Evolutionary conservation across 30 jellyfish, hydroid and myxozoan species (phyloP), one percentile per base, ranked within the genome.

Genomic region (Hydractinia symbiolongicarpus): DNA sequence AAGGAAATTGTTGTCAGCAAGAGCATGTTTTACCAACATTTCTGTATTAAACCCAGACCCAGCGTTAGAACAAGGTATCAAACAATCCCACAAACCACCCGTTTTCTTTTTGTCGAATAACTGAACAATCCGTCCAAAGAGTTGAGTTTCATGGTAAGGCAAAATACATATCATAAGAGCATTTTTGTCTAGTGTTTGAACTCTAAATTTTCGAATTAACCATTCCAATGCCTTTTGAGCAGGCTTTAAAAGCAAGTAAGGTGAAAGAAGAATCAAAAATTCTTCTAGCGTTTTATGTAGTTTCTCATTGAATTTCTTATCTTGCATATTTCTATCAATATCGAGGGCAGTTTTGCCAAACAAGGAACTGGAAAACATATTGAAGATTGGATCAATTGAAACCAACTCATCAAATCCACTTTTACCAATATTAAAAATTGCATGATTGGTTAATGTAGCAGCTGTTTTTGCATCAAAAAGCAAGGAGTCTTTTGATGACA

Each of bases 111-210:
- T 44, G 1, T 83, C 76, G 5, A 91, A 49, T 20, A 86, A 76
- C 53, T 79, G 93, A 4, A 91, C 19, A 30, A 91, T 88, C 52
- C 96, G 81, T 8, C 93, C 90, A 81, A 91, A 91, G 5, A 91
- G 74, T 50, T 79, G 81, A 8, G 98, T 91, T 67, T 91, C 96
- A 61, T 91, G 98, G 85, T 85, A 91, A 21, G 98, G 98, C 73
- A 91, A 76, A 57, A 86, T 70, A 58, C 96, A 86, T 13, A 81
- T 61, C 60, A 91, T 79, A 73, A 91, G 66, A 9, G 88, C 85
- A 83, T 91, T 89, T 9, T 51, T 61, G 56, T 91, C 87, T 77
- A 78, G 79, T 30, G 71, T 86, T 11, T 86, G 88, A 20, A 91
- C 83, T n/a, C 83, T 85, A 81, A 76, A 91, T n/a, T 95, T 79